Evolutionary conservation across 2,113 vertebrate genomes (phyloP), one percentile per base, ranked within the genome.

Genomic region (Festucalex cinctus): DNA sequence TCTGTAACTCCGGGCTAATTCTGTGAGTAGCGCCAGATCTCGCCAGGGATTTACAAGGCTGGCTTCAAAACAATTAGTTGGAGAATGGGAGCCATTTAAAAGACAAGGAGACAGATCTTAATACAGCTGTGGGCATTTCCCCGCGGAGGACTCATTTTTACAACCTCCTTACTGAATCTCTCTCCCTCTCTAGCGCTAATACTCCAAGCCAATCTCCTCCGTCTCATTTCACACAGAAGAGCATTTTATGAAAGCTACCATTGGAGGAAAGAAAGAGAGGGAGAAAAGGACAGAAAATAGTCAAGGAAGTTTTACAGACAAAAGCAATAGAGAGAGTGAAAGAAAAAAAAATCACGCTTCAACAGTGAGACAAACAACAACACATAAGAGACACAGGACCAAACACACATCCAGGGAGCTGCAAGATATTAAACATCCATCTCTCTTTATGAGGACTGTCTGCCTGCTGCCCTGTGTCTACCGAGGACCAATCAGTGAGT

Each of bases 61-160:
- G 76, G 83, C 86, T 88, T 87, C 89, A 85, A 88, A 88, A 90
- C 87, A 90, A 89, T 90, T 88, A 90, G 84, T 85, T 81, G 79
- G 81, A 83, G 80, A 90, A 87, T 79, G 82, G 72, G 81, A 90
- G 81, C 74, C 64, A 53, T 87, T 88, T 88, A 87, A 86, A 85
- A 86, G 88, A 85, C 80, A 79, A 83, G 73, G 80, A 85, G 84
- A 85, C 65, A 84, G 79, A 87, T 89, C 86, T 88, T 86, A 86
- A 85, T 88, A 85, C 84, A 81, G 89, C 83, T 73, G 79, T 76
- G 76, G 81, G 81, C 84, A 89, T 89, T 88, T 88, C 89, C 85
- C 86, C 67, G 76, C 32, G 82, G 88, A 88, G 80, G 84, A 81
- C 71, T 86, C 83, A 86, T 89, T 86, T 85, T 81, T 84, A 85